Evolutionary conservation across 92 coral and sea anemone species (phyloP).

Genomic region (Montipora capitata): DNA sequence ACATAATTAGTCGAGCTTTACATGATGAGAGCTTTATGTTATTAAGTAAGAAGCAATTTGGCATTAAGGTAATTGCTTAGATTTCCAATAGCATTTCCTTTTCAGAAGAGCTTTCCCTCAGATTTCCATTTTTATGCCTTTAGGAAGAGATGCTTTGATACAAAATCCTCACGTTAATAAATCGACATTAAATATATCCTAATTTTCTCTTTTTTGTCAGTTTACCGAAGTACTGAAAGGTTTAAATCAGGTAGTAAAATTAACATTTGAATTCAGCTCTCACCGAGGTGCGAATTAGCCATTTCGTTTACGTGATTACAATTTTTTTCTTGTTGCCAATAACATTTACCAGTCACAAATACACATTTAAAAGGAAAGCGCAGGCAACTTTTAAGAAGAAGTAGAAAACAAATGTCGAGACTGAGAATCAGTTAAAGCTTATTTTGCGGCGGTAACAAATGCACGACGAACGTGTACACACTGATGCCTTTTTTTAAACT

Average conservation of each 20-base stretch:
- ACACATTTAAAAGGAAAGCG: background rate
- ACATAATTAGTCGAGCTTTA: slow-evolving; percentile 40
- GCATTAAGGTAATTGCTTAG: slow-evolving; percentile 1
- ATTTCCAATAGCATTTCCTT: background rate
- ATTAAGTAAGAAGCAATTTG: slow-evolving; percentile 47
- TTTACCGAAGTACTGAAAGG: too few species aligned
- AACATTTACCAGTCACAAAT: too few species aligned
- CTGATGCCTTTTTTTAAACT: too few species aligned
- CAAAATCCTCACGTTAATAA: background rate
- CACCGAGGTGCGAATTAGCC: too few species aligned
- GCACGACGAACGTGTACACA: too few species aligned
- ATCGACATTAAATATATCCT: too few species aligned
- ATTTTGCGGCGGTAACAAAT: background rate
- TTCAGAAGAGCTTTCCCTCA: background rate
- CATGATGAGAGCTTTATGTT: slow-evolving; percentile 50
- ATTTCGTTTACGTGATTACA: background rate
- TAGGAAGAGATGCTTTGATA: background rate
- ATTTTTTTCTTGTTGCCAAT: background rate
- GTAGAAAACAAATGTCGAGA: too few species aligned
- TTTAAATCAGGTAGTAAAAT: background rate
- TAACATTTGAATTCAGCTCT: background rate
- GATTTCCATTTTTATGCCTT: background rate
- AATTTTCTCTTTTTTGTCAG: too few species aligned
- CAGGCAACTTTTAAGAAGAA: background rate
- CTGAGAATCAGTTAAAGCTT: background rate